Percentiles rank a stretch among this genome's conserved stretches.
Evolutionary conservation across 1,140 invertebrate species (phyloP).

Genomic region (Popillia japonica): DNA sequence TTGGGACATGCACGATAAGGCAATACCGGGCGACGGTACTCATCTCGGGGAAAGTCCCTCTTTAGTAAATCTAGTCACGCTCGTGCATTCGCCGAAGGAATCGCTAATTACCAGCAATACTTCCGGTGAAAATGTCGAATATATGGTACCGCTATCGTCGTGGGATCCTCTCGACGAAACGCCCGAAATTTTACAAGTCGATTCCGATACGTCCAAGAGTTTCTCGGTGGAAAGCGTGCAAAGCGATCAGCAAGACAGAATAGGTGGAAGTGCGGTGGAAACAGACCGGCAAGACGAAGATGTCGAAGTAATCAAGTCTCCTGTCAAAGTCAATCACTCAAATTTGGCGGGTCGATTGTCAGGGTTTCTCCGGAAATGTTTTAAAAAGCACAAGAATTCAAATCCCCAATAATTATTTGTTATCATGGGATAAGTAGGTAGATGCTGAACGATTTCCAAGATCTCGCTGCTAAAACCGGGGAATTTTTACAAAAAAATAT

Average conservation of each 20-base stretch:
- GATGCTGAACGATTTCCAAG: slow-evolving; percentile 19
- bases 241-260: background rate
- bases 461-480: background rate
- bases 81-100: slow-evolving; percentile 46
- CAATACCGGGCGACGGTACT: slow-evolving; percentile 55
- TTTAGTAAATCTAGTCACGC: slow-evolving; percentile 55
- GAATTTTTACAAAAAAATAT: background rate
- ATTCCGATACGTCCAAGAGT: background rate
- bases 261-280: background rate
- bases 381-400: slow-evolving; percentile 33
- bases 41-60: slow-evolving; percentile 58
- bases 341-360: slow-evolving; percentile 52
- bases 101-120: slow-evolving; percentile 36
- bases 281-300: background rate
- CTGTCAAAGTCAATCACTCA: background rate
- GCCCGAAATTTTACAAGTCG: background rate
- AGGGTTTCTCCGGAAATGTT: slow-evolving; percentile 50
- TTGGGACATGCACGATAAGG: slow-evolving; percentile 57
- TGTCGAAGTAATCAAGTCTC: background rate
- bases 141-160: slow-evolving; percentile 56
- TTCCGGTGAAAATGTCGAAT: slow-evolving; percentile 47
- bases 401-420: background rate
- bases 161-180: slow-evolving; percentile 52
- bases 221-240: background rate
- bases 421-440: background rate